phyloP scores from a whole-genome alignment of 2,888 invertebrate species.

The Apodemia hepburni region DNA sequence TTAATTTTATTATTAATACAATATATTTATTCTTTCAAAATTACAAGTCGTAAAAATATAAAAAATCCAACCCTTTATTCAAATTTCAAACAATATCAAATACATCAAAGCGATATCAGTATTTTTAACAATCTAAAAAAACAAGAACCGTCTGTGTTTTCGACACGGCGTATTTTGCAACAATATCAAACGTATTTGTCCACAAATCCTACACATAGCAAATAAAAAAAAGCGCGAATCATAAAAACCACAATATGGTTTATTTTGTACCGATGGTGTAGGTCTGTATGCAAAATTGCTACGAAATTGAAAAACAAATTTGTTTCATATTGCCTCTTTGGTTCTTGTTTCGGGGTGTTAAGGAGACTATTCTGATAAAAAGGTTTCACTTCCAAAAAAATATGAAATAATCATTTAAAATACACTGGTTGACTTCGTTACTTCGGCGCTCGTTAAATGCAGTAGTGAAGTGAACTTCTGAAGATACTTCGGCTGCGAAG shows the following conservation, averaged over 20 bases:
- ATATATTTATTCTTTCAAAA: too few relatives aligned
- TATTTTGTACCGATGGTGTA: conserved; percentile 57
- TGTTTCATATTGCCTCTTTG: conserved; percentile 78
- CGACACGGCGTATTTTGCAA: conserved; percentile 43
- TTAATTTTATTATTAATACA: too few relatives aligned
- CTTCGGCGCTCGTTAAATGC: too few relatives aligned
- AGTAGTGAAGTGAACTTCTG: too few relatives aligned
- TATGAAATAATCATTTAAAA: too few relatives aligned
- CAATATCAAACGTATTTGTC: conserved; percentile 46
- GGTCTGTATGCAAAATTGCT: conserved; percentile 77
- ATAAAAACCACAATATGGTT: conserved; percentile 74
- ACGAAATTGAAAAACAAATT: conserved; percentile 80
- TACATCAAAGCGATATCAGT: conserved; percentile 33
- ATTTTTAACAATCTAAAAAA: conserved; percentile 35
- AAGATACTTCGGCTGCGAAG: too few relatives aligned
- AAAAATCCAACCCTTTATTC: neutral
- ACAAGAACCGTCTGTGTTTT: conserved; percentile 42
- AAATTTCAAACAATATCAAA: conserved; percentile 28
- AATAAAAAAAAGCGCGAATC: conserved; percentile 62
- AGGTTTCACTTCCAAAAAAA: too few relatives aligned
- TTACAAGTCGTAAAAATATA: too few relatives aligned
- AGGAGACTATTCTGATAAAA: conserved; percentile 42
- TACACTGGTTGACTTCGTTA: too few relatives aligned
- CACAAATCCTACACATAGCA: conserved; percentile 60
- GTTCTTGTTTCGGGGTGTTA: conserved; percentile 41